Base-by-base conservation (phyloP, 2,113 vertebrate genomes). In the Callocephalon fimbriatum region DNA sequence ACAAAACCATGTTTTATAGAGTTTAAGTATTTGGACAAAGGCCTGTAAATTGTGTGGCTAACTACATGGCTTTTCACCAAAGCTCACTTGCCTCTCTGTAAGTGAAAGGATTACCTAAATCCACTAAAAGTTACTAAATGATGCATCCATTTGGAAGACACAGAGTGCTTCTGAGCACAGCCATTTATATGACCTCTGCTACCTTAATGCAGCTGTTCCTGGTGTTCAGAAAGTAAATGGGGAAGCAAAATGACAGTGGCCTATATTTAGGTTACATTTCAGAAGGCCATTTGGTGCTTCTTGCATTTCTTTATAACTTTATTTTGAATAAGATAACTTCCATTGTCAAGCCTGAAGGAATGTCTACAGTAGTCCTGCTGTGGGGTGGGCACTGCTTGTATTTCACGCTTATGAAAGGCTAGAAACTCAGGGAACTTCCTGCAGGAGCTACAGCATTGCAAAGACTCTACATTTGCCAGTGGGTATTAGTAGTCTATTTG, bases 381-480 rank as follows among this genome's bases (percentile, higher is more conserved):
- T 35, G 10, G 15, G 14, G 3, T 1, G 1, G 3, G 4, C 7
- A 1, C 16, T 62, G 10, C 44, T 18, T 56, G 9, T 40, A 66
- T 74, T 88, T 62, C 26, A 56, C 7, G 10, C 21, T 73, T 44
- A 22, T 67, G 47, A 63, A 93, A 85, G 84, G 7, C 12, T 23
- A 38, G 23, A 73, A 93, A 53, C 31, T 56, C 7, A 15, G 8
- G 7, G 10, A 87, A 53, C 4, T 37, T 75, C 8, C 16, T 79
- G 7, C 7, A 67, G n/a, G 32, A 84, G 10, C 12, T 65, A 63
- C 17, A 58, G 16, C 13, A 59, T 20, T 68, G 61, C 37, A 72
- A 29, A 81, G 12, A 37, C 3, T 63, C 13, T 73, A 22, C 21
- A 44, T 42, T 22, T 86, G 23, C 20, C 32, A 37, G 3, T 40